Conservation (phyloP, 1,140 invertebrate genomes). For the Cotesia glomerata region DNA sequence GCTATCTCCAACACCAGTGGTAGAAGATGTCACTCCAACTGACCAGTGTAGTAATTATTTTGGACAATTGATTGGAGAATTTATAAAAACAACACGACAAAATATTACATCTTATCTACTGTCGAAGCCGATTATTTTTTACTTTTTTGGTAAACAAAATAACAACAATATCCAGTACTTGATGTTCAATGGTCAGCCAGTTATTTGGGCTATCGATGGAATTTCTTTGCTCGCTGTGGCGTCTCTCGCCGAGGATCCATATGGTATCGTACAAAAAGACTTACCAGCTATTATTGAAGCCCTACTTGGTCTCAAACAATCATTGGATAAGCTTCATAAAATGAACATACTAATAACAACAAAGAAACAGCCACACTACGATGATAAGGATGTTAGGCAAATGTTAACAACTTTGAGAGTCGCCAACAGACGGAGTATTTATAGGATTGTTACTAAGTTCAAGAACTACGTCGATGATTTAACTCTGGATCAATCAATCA, state of each 20-base stretch:
- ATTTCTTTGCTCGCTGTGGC: slow-evolving; percentile 71
- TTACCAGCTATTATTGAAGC: slow-evolving; percentile 71
- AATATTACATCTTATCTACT: slow-evolving; percentile 50
- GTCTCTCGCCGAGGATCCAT: slow-evolving; percentile 77
- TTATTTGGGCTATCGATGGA: slow-evolving; percentile 75
- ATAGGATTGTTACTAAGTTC: slow-evolving; percentile 74
- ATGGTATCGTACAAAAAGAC: slow-evolving; percentile 81
- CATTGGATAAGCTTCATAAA: slow-evolving; percentile 75
- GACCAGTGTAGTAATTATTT: background rate
- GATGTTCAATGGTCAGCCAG: slow-evolving; percentile 70
- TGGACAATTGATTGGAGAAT: slow-evolving; percentile 42
- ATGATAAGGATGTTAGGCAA: slow-evolving; percentile 68
- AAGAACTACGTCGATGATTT: slow-evolving; percentile 73
- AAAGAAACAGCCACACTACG: slow-evolving; percentile 64
- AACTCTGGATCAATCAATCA: slow-evolving; percentile 58
- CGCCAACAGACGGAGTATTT: slow-evolving; percentile 75
- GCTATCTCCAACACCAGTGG: background rate
- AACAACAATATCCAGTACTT: slow-evolving; percentile 71
- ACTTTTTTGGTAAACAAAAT: slow-evolving; percentile 74
- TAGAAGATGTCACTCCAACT: background rate
- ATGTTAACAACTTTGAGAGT: slow-evolving; percentile 68
- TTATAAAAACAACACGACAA: slow-evolving; percentile 45
- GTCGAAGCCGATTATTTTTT: slow-evolving; percentile 69
- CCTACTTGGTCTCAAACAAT: slow-evolving; percentile 71
- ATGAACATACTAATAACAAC: slow-evolving; percentile 63